A percentile compares a stretch with the other conserved stretches of the same genome.
Evolutionary conservation across 2,888 invertebrate species (phyloP).

Genomic region (Heterodera filipjevi): DNA sequence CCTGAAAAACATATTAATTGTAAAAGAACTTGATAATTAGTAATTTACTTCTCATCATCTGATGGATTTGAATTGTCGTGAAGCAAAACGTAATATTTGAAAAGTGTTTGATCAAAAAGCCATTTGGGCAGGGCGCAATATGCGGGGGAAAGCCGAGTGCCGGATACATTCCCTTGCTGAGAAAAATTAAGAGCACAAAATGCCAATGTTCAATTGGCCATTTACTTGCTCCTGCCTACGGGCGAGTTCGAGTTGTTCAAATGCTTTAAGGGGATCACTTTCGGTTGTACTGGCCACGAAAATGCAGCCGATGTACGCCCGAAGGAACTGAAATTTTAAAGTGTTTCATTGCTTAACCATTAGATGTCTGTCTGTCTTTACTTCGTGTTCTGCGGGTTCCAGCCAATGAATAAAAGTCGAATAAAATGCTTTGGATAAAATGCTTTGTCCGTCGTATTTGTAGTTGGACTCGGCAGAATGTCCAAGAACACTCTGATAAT

Average conservation of each 20-base stretch:
- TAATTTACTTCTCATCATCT: conserved; percentile 66
- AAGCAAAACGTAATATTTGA: conserved; percentile 85
- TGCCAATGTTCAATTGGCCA: background rate
- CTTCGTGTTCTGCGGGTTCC: conserved; percentile 79
- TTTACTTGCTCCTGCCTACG: conserved; percentile 76
- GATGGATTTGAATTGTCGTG: conserved; percentile 76
- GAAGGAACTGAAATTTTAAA: conserved; percentile 73
- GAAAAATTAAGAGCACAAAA: conserved; percentile 20
- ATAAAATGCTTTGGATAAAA: conserved; percentile 20
- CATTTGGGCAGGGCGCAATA: conserved; percentile 65
- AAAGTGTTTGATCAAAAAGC: conserved; percentile 67
- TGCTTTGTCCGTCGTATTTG: conserved; percentile 18
- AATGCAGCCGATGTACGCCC: conserved; percentile 69
- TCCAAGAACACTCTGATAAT: conserved; percentile 2
- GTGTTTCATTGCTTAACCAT: too few species aligned
- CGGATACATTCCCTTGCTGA: conserved; percentile 48
- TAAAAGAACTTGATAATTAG: background rate
- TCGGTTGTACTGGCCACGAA: conserved; percentile 71
- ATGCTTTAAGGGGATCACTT: conserved; percentile 77
- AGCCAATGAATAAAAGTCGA: conserved; percentile 44
- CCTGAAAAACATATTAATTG: conserved; percentile 69
- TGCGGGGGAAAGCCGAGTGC: conserved; percentile 47
- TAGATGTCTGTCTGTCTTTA: background rate
- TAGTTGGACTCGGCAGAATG: background rate
- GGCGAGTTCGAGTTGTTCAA: conserved; percentile 78